These are phyloP conservation scores for Sialia sialis DNA, from an alignment of 2,113 vertebrate genomes.

Conservation along the genomic window DNA sequence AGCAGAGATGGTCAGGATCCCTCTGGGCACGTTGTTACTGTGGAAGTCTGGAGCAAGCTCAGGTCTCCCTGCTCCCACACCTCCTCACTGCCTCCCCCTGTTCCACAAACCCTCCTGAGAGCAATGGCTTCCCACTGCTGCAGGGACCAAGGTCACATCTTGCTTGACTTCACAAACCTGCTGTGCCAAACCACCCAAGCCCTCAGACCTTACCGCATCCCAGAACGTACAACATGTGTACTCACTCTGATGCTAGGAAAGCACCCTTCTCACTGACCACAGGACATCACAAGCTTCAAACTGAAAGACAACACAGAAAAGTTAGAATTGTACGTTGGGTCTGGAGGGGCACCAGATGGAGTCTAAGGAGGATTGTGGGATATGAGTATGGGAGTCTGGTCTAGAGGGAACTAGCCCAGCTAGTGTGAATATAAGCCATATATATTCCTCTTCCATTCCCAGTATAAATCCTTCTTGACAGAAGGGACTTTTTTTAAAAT, in stretches of 20 bases:
- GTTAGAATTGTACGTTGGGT: background rate
- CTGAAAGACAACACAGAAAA: background rate
- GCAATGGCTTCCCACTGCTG: background rate
- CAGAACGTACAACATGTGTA: rapidly evolving
- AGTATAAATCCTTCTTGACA: background rate
- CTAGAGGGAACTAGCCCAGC: background rate
- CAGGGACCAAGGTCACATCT: background rate
- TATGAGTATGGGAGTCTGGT: background rate
- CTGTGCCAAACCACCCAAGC: background rate
- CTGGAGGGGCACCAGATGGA: background rate
- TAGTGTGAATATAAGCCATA: background rate
- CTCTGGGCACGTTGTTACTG: rapidly evolving
- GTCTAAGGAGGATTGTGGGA: background rate
- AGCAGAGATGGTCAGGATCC: background rate
- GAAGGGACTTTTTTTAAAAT: background rate
- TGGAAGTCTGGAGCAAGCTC: background rate
- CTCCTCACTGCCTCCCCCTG: background rate
- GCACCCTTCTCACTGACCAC: background rate
- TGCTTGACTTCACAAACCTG: rapidly evolving
- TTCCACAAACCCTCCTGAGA: background rate
- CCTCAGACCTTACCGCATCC: rapidly evolving
- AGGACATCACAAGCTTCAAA: background rate
- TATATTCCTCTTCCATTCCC: background rate
- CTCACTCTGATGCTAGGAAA: background rate
- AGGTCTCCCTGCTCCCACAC: rapidly evolving